Conservation (phyloP, 2,113 vertebrate species). For the Amphiprion ocellaris region DNA sequence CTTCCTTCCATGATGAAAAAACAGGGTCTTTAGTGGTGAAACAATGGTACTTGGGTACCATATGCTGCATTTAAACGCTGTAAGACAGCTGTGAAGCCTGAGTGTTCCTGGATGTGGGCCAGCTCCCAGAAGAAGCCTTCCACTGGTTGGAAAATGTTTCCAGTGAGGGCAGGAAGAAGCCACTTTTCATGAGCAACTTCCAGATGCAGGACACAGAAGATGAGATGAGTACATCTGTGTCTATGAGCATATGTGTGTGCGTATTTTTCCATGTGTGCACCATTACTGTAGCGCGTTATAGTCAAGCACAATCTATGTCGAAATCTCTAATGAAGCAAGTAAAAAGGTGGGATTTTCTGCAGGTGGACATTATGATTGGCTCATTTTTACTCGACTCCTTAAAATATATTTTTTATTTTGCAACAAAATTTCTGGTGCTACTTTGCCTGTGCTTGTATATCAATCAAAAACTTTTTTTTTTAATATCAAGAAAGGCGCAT, state of each 20-base stretch:
- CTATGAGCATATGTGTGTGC: constrained; percentile 22
- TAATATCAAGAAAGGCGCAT: constrained; percentile 9
- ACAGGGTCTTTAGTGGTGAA: constrained; percentile 81
- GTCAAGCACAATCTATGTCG: constrained; percentile 46
- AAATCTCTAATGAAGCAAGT: constrained; percentile 56
- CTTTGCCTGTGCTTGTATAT: constrained; percentile 3
- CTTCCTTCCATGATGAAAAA: constrained; percentile 75
- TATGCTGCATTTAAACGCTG: constrained; percentile 86
- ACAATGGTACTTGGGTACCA: constrained; percentile 85
- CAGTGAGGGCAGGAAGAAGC: constrained; percentile 84
- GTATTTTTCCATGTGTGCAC: constrained; percentile 64
- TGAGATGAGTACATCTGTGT: constrained; percentile 63
- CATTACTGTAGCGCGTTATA: constrained; percentile 53
- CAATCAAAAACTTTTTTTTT: constrained; percentile 4
- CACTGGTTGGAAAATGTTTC: constrained; percentile 85
- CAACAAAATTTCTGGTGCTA: too few relatives aligned
- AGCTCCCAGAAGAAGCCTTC: constrained; percentile 84
- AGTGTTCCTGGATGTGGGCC: constrained; percentile 85
- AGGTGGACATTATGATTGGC: constrained; percentile 36
- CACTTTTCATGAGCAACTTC: constrained; percentile 86
- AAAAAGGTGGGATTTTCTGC: constrained; percentile 39
- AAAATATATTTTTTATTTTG: constrained; percentile 16
- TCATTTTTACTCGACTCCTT: constrained; percentile 32
- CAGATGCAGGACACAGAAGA: constrained; percentile 82
- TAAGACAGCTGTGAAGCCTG: constrained; percentile 85